A percentile compares a stretch with the other conserved stretches of the same genome.
These are phyloP conservation scores for Nebria brevicollis DNA, from an alignment of 2,888 invertebrate genomes.

Conservation along the genomic window DNA sequence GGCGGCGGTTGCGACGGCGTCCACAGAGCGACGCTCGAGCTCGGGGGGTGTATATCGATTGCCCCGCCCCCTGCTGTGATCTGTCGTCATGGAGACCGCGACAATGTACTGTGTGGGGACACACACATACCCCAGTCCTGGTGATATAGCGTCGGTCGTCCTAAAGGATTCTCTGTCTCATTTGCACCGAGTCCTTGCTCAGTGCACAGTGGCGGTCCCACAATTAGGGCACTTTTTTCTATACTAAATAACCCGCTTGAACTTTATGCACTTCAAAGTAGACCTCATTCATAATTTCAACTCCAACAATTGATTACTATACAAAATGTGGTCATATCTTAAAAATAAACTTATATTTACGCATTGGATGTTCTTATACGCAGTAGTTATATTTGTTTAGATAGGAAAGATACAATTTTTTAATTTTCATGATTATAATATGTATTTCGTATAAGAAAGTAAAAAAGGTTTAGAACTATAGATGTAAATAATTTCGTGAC, in stretches of 20 bases:
- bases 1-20: not conserved
- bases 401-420: too few species aligned
- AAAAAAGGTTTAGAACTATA: not conserved
- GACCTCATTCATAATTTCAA: too few species aligned
- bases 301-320: too few species aligned
- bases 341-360: too few species aligned
- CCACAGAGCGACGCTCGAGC: constrained; percentile 11
- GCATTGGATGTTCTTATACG: too few species aligned
- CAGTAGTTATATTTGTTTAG: too few species aligned
- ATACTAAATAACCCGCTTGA: too few species aligned
- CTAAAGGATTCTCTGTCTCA: not conserved
- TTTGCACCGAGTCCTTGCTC: not conserved
- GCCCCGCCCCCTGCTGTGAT: constrained; percentile 68
- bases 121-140: not conserved
- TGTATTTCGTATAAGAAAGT: too few species aligned
- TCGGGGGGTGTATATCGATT: constrained; percentile 78
- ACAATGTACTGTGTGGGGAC: constrained; percentile 60
- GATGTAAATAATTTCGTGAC: not conserved
- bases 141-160: constrained; percentile 2
- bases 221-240: too few species aligned
- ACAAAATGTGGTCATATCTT: too few species aligned
- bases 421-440: not conserved
- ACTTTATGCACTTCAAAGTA: too few species aligned
- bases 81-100: constrained; percentile 69
- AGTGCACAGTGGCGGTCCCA: too few species aligned